Conservation (phyloP, 2,797 vertebrate species). For the Saguinus oedipus region DNA sequence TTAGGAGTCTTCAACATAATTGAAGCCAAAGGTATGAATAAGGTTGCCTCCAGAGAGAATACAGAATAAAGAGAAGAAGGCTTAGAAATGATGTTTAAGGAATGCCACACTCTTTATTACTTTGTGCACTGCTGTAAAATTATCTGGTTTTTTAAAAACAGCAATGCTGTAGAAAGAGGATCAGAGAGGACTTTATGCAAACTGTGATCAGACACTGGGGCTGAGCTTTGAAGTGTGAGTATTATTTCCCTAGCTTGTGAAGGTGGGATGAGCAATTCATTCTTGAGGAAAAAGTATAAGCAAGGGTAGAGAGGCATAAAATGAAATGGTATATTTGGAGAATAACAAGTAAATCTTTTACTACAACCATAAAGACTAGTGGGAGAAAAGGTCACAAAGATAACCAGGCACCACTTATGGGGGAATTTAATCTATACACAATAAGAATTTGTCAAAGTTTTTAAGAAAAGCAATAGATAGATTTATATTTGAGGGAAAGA, state of each 20-base stretch:
- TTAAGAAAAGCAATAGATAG: neutral
- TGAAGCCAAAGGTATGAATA: neutral
- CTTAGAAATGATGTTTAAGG: neutral
- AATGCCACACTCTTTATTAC: neutral
- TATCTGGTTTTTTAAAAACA: neutral
- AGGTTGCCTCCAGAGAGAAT: neutral
- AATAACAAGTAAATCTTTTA: conserved; percentile 9
- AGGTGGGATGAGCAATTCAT: neutral
- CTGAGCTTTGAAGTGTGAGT: conserved; percentile 18
- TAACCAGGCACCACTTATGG: neutral
- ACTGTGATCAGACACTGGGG: neutral
- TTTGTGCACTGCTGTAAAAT: neutral
- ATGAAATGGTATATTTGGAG: neutral
- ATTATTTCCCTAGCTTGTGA: conserved; percentile 9
- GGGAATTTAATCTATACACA: neutral
- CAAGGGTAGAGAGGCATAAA: conserved; percentile 19
- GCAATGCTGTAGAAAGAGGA: neutral
- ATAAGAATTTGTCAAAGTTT: neutral
- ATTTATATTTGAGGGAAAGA: conserved; percentile 23
- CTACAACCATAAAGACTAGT: neutral
- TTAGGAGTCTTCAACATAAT: neutral
- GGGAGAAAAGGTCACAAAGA: neutral
- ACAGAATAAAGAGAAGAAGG: neutral
- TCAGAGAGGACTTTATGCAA: neutral
- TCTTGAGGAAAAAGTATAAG: conserved; percentile 4